These are phyloP conservation scores for Silurus asotus DNA, from an alignment of 2,113 vertebrate species.

Conservation along the genomic window DNA sequence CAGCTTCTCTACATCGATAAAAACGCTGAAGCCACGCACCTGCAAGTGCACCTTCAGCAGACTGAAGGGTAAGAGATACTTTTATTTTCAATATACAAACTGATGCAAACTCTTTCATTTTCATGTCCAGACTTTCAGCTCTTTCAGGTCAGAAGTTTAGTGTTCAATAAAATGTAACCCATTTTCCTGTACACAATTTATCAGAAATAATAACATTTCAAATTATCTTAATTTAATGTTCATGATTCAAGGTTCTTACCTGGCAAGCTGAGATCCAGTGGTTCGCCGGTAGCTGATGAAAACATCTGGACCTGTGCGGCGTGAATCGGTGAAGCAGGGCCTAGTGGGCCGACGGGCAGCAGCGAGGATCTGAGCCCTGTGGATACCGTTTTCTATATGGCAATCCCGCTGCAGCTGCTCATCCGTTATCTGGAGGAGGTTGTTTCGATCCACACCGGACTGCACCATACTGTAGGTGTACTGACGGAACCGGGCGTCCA, in stretches of 20 bases:
- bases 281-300: slow-evolving; percentile 96
- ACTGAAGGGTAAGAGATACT: slow-evolving; percentile 62
- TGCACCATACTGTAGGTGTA: slow-evolving; percentile 93
- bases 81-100: slow-evolving; percentile 18
- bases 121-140: background rate
- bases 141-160: background rate
- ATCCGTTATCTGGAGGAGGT: slow-evolving; percentile 83
- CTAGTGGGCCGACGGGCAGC: slow-evolving; percentile 71
- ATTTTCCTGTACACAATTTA: background rate
- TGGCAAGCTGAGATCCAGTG: slow-evolving; percentile 93
- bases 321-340: slow-evolving; percentile 71
- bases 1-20: slow-evolving; percentile 97
- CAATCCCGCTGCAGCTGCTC: slow-evolving; percentile 91
- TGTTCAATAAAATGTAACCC: background rate
- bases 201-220: background rate
- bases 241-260: slow-evolving; percentile 69
- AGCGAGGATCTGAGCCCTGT: slow-evolving; percentile 83
- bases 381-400: slow-evolving; percentile 79
- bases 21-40: slow-evolving; percentile 91
- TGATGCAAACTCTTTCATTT: background rate
- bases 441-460: slow-evolving; percentile 83
- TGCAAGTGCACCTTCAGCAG: slow-evolving; percentile 97
- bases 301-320: slow-evolving; percentile 81
- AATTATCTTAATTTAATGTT: background rate
- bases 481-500: slow-evolving; percentile 90